Conservation (phyloP, 1,140 invertebrate genomes). For the Drosophila sp. region DNA sequence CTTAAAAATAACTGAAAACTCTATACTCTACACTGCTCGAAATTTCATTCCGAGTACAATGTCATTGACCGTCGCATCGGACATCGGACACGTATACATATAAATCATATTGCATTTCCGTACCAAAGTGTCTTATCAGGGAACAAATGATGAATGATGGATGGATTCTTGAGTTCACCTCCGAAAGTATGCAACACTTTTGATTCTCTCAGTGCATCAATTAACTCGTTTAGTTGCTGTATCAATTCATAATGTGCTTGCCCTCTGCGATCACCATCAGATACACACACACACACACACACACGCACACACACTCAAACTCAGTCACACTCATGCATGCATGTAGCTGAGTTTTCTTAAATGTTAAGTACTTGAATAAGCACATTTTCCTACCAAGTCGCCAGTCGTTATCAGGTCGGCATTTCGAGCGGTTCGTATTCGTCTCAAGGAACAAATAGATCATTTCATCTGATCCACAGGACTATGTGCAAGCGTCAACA, state of each 20-base stretch:
- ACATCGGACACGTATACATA: too few species aligned
- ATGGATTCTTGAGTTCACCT: background rate
- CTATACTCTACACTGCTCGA: slow-evolving; percentile 7
- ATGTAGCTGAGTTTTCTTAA: slow-evolving; percentile 47
- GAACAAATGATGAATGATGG: background rate
- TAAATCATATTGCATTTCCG: background rate
- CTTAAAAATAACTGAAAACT: slow-evolving; percentile 27
- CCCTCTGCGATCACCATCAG: slow-evolving; percentile 13
- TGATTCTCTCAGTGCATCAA: slow-evolving; percentile 52
- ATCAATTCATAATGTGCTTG: slow-evolving; percentile 41
- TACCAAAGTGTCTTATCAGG: slow-evolving; percentile 5
- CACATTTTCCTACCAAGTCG: slow-evolving; percentile 44
- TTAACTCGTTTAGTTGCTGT: slow-evolving; percentile 46
- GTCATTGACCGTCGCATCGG: slow-evolving; percentile 10
- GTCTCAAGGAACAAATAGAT: background rate
- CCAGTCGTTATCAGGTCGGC: slow-evolving; percentile 77
- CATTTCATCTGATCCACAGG: background rate
- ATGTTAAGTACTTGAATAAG: slow-evolving; percentile 40
- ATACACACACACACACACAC: background rate
- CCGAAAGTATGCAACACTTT: slow-evolving; percentile 39
- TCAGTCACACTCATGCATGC: slow-evolving; percentile 6
- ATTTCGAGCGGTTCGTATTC: slow-evolving; percentile 52
- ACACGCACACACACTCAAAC: background rate
- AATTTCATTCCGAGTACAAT: background rate
- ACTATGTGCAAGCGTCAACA: background rate